These are phyloP conservation scores for Therioaphis trifolii DNA, from an alignment of 2,888 invertebrate species.

Conservation along the genomic window DNA sequence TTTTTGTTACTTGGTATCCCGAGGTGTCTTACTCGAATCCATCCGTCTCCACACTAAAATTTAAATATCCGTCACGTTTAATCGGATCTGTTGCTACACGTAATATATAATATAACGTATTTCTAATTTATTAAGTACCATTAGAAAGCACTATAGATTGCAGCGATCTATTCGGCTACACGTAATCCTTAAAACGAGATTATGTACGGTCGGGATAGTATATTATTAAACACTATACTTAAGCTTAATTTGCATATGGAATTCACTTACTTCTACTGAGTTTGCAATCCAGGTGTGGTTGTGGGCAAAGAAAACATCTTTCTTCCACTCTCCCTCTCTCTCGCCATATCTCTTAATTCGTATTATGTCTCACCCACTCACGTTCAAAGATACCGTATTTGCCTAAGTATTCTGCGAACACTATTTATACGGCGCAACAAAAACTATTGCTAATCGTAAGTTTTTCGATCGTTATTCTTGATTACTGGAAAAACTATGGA, in stretches of 20 bases:
- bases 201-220: neutral
- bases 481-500: too few species aligned
- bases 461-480: too few species aligned
- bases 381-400: neutral
- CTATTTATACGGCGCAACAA: neutral
- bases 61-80: neutral
- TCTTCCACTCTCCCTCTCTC: neutral
- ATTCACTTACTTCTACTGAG: slow-evolving; percentile 40
- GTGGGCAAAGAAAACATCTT: neutral
- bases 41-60: neutral
- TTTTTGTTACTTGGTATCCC: too few species aligned
- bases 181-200: slow-evolving; percentile 49
- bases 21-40: neutral
- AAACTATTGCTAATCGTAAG: neutral
- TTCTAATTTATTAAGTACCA: slow-evolving; percentile 34
- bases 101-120: neutral
- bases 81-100: neutral
- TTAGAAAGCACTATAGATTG: slow-evolving; percentile 30
- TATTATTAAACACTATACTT: slow-evolving; percentile 43
- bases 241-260: slow-evolving; percentile 44
- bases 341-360: neutral
- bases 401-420: neutral
- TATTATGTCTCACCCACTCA: too few species aligned
- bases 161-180: slow-evolving; percentile 20
- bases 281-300: slow-evolving; percentile 35